phyloP scores from a whole-genome alignment of 2,113 vertebrate genomes.

The Piaya cayana region DNA sequence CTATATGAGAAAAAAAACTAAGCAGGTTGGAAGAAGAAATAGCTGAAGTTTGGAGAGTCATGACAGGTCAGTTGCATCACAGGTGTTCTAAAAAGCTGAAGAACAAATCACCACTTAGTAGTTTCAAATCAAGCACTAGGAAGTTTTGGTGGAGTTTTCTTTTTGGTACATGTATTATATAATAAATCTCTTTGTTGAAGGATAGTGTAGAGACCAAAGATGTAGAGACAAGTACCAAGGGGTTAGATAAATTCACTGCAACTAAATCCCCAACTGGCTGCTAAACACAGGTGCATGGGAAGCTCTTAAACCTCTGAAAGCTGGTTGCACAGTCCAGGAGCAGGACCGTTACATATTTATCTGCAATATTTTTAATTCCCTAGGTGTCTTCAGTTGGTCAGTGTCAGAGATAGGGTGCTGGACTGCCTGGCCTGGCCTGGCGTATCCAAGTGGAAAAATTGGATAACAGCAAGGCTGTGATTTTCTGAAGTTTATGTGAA shows the following conservation, averaged over 20 bases:
- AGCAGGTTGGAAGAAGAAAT: not conserved
- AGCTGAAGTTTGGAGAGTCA: not conserved
- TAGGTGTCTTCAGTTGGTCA: not conserved
- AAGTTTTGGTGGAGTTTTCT: not conserved
- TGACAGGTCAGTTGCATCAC: not conserved
- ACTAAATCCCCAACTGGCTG: not conserved
- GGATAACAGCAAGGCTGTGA: not conserved
- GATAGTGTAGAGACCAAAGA: not conserved
- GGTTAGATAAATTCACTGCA: not conserved
- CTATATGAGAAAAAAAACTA: not conserved
- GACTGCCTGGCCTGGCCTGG: accelerated
- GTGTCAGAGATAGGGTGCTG: not conserved
- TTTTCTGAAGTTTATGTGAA: not conserved
- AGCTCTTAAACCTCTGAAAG: not conserved
- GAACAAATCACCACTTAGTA: not conserved
- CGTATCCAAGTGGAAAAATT: not conserved
- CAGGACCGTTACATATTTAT: not conserved
- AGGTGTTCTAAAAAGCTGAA: not conserved
- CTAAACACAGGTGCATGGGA: not conserved
- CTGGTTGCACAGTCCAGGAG: not conserved
- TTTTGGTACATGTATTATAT: not conserved
- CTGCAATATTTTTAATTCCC: not conserved
- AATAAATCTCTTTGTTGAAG: not conserved
- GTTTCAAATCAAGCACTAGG: not conserved
- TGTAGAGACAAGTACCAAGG: not conserved